These are phyloP conservation scores for Amia ocellicauda DNA, from an alignment of 2,113 vertebrate species.

Conservation along the genomic window DNA sequence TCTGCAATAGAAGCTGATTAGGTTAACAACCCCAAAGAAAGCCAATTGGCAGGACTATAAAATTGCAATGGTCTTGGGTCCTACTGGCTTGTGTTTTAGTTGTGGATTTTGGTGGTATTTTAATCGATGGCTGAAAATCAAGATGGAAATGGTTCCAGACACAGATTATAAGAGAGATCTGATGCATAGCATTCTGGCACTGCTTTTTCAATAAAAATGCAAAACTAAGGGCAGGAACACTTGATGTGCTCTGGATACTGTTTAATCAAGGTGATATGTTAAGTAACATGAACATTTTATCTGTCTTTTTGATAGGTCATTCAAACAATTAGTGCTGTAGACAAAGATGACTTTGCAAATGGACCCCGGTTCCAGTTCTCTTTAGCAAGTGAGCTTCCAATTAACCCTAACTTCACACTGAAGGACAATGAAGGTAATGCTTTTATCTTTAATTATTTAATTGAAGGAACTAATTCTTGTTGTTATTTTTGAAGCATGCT, in stretches of 20 bases:
- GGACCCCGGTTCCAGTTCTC: constrained; percentile 87
- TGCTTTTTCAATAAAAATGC: not conserved
- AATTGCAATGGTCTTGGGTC: no score
- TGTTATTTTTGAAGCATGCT: no score
- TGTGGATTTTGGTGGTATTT: no score
- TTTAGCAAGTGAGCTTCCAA: constrained; percentile 68
- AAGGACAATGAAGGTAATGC: constrained; percentile 92
- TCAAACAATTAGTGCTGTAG: constrained; percentile 88
- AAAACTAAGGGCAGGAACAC: not conserved
- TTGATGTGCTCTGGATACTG: not conserved
- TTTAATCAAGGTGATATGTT: not conserved
- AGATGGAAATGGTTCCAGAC: no score
- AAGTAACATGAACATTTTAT: constrained; percentile 40
- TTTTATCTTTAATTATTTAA: constrained; percentile 43
- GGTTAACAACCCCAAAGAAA: no score
- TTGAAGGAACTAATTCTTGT: no score
- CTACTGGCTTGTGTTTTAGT: no score
- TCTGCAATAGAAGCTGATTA: no score
- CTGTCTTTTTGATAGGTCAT: constrained; percentile 76
- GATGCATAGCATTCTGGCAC: no score
- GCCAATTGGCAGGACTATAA: no score
- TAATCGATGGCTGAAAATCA: no score
- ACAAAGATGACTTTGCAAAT: constrained; percentile 92
- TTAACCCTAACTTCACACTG: constrained; percentile 95
- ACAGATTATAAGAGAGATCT: no score